Base-by-base conservation (phyloP, 2,113 vertebrate species). In the Microtus pennsylvanicus region DNA sequence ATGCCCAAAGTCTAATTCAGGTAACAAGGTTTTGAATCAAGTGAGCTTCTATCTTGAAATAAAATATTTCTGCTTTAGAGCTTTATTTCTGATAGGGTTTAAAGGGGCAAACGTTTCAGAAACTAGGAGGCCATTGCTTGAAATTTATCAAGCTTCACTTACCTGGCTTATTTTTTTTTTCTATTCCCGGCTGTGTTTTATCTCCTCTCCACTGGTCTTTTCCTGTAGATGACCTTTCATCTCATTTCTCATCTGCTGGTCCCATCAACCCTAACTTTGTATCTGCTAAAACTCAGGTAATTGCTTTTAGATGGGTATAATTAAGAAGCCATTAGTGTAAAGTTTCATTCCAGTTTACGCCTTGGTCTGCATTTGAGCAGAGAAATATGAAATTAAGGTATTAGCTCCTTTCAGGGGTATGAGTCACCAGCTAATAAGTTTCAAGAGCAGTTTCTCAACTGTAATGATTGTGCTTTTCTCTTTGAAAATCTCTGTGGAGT, bases 261-360 rank as follows among this genome's bases (percentile, higher is more conserved):
- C 96, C 33, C 96, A 76, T 98, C 98, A 98, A 98, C 98, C 97
- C 98, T 94, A 98, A 98, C 98, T 98, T 96, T 98, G 97, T 98
- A 98, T 98, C 98, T 98, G 97, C 97, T 98, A 98, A 98, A 98
- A 98, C 98, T 98, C 98, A 98, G 98, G 98, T 98, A 99, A 99
- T 99, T 99, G 98, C 98, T 98, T 98, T 99, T 98, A 98, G 98
- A 99, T 98, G 98, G 98, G 97, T 98, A 97, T 99, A 99, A 99
- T 99, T 99, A 99, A 98, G 98, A 99, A 98, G 92, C 98, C 98
- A 99, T 99, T 99, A 98, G 98, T 98, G 97, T 98, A 98, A 98
- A 98, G 98, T 98, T 98, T 98, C 98, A 98, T 98, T 98, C 98
- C 97, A 97, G 98, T 98, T 98, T 98, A 98, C 72, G 97, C 98